Percentiles rank a stretch among this genome's conserved stretches.
These are phyloP conservation scores for Spodoptera litura DNA, from an alignment of 1,140 invertebrate genomes.

Conservation along the genomic window DNA sequence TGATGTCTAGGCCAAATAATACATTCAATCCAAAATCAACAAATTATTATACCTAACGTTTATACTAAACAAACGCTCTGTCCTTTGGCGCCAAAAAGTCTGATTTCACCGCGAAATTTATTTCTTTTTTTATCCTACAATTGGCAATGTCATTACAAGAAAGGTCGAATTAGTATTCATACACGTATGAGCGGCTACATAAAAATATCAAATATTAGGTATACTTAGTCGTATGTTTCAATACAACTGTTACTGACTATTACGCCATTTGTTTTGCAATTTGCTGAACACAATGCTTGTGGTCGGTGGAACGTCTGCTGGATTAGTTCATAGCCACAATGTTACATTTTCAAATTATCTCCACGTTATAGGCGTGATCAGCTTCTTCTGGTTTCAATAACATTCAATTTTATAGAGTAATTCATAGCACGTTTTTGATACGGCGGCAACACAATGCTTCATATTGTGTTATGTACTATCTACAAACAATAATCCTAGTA, in stretches of 20 bases:
- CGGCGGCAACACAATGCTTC: background rate
- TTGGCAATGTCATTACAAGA: conserved; percentile 41
- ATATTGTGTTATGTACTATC: background rate
- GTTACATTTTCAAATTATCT: conserved; percentile 41
- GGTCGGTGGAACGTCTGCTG: conserved; percentile 40
- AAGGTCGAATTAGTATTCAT: conserved; percentile 41
- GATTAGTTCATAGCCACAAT: conserved; percentile 43
- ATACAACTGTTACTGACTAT: conserved; percentile 35
- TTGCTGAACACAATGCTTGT: conserved; percentile 46
- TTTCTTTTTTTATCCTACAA: conserved; percentile 21
- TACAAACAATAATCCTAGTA: background rate
- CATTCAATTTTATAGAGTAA: conserved; percentile 13
- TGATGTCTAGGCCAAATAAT: conserved; percentile 30
- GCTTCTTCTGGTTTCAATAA: conserved; percentile 21
- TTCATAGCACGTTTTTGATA: background rate
- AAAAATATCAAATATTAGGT: conserved; percentile 43
- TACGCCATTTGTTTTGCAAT: conserved; percentile 47
- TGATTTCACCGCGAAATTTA: conserved; percentile 27
- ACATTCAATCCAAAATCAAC: conserved; percentile 31
- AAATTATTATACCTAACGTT: conserved; percentile 15
- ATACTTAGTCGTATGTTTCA: conserved; percentile 19
- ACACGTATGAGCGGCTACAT: conserved; percentile 18
- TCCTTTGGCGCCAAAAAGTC: conserved; percentile 21
- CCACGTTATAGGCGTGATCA: conserved; percentile 29
- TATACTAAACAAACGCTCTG: conserved; percentile 14